Base-by-base conservation (phyloP, 2,113 vertebrate species). In the Catharus bicknelli region DNA sequence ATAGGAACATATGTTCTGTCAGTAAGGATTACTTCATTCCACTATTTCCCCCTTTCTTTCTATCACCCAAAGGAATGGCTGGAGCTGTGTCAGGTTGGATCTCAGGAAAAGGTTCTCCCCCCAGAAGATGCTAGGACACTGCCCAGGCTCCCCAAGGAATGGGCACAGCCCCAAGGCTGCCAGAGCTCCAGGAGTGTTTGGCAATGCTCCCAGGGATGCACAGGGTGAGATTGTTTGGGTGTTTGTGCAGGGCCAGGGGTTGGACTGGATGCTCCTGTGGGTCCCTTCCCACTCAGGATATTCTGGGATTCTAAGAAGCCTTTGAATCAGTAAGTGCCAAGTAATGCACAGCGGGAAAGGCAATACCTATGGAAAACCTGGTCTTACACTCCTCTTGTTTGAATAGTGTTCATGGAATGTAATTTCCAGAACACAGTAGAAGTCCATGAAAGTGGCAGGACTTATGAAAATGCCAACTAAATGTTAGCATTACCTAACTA, bases 51-150 rank as follows among this genome's bases (percentile, higher is more conserved):
- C 13, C 38, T 61, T 70, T 58, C 69, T 15, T 84, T 64, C 11
- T 25, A 29, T 25, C 27, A 48, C 7, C 5, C 0, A 0, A 38
- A 57, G 36, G 38, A 73, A 45, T 0, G 2, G 18, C 51, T 38
- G 51, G 36, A 73, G 32, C 51, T 51, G 32, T 1, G 18, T 9
- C 15, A 58, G 30, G 26, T 0, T 36, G 51, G 36, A 38, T 0
- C 2, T 38, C 32, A 66, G 36, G 43, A 0, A 18, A 64, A 66
- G 22, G 10, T 3, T 38, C 32, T 25, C 38, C 22, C 36, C 66
- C 27, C 43, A 66, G 8, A 58, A 26, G 9, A 22, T 38, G 32
- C 5, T 27, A 25, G 42, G 36, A 58, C 76, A 80, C 67, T 64
- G 67, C 0, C 8, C 67, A 58, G 58, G 58, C 32, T 72, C 58